phyloP scores from a whole-genome alignment of 2,888 invertebrate species.

The Chalcosyrphus nemorum region DNA sequence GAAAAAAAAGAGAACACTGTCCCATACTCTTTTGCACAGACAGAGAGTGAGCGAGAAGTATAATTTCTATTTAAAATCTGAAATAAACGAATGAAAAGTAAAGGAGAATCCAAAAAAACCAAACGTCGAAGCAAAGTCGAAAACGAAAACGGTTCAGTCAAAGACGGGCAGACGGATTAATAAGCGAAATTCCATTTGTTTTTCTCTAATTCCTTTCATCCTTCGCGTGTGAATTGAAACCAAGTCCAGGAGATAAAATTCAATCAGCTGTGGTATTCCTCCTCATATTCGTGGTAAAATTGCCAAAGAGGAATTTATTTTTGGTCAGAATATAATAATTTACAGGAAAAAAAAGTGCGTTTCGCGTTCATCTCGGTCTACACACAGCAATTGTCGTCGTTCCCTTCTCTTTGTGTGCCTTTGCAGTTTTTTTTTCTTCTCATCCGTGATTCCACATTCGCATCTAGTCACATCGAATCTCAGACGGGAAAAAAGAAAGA shows the following conservation, averaged over 20 bases:
- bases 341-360: background rate
- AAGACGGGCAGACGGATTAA: constrained; percentile 61
- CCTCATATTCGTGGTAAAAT: background rate
- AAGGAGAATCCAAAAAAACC: background rate
- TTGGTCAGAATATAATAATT: background rate
- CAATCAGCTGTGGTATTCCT: constrained; percentile 41
- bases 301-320: constrained; percentile 12
- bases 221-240: constrained; percentile 33
- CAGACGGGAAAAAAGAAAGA: background rate
- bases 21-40: background rate
- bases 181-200: constrained; percentile 39
- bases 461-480: constrained; percentile 40
- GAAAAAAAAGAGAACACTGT: constrained; percentile 1
- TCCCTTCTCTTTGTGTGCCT: constrained; percentile 69
- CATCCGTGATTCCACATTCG: constrained; percentile 20
- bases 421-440: constrained; percentile 23
- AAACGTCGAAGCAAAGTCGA: constrained; percentile 23
- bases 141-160: constrained; percentile 59
- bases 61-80: background rate
- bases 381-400: constrained; percentile 23
- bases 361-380: constrained; percentile 38
- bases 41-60: constrained; percentile 16
- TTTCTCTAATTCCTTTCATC: constrained; percentile 25
- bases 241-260: constrained; percentile 20
- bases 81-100: background rate